Base-by-base conservation (phyloP, 2,113 vertebrate species). In the Microcebus jonahi region DNA sequence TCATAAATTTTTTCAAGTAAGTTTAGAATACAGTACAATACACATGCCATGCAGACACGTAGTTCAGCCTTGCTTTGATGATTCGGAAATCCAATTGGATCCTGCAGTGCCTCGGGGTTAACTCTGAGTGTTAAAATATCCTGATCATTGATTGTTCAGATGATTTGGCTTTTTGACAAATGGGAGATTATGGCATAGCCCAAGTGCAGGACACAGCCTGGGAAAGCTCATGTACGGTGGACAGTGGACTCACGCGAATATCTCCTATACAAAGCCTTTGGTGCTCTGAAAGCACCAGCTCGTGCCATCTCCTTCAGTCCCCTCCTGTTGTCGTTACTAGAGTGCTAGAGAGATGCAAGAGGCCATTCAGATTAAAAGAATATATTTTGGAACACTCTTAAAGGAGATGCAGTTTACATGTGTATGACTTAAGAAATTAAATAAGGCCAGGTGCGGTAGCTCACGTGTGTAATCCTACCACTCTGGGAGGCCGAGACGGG, bases 161-260 rank as follows among this genome's bases (percentile, higher is more conserved):
- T 34, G n/a, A 20, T 94, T 86, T 85, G 88, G 48, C 27, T 77
- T 96, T 50, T 91, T 92, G 85, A 70, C 91, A 83, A 86, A 91
- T 80, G 86, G 42, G 68, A 77, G 50, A 61, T 96, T 73, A 86
- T 17, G 42, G 88, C n/a, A 18, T n/a, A 95, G 83, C 55, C 79
- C 34, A 80, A 91, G 67, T 25, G 12, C 12, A 45, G 82, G 91
- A 50, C 29, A n/a, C 9, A 61, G 31, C 48, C 81, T 91, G 82
- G 91, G 85, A 88, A 92, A 68, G 76, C 65, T 65, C 59, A 61
- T 0, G 42, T 57, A 12, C 9, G 18, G 34, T 0, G 27, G 90
- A 63, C 53, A 39, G 12, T 3, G 48, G 70, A 50, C 6, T 8
- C 1, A 9, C 1, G 2, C 0, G 8, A 8, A 2, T 20, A 27